Percentiles rank a stretch among this genome's conserved stretches.
phyloP scores from a whole-genome alignment of 2,113 vertebrate genomes.

The Platichthys stellatus region DNA sequence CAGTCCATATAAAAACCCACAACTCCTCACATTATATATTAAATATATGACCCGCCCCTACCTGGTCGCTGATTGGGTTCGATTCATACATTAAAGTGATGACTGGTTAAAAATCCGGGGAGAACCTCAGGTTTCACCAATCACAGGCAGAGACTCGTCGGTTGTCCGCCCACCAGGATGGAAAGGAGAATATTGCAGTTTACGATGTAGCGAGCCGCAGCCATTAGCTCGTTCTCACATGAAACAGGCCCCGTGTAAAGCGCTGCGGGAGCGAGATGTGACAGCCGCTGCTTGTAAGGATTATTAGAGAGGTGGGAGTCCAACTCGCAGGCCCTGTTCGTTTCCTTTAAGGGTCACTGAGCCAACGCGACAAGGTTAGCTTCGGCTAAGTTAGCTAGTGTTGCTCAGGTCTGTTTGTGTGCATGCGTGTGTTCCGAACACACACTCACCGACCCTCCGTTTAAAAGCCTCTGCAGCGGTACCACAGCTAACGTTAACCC shows the following conservation, averaged over 20 bases:
- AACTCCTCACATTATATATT: too few relatives aligned
- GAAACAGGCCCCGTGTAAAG: not conserved
- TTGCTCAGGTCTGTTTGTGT: not conserved
- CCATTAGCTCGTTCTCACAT: not conserved
- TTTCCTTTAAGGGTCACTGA: not conserved
- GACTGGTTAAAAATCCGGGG: not conserved
- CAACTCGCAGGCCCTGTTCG: not conserved
- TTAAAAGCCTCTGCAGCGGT: not conserved
- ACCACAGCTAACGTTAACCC: not conserved
- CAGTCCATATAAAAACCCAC: too few relatives aligned
- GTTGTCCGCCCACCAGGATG: not conserved
- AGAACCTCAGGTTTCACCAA: not conserved
- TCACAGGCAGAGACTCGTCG: not conserved
- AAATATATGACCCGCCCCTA: not conserved
- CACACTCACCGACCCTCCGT: not conserved
- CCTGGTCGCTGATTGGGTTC: not conserved
- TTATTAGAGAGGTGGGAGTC: conserved; percentile 35
- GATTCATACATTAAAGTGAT: not conserved
- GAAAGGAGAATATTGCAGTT: not conserved
- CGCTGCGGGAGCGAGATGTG: not conserved
- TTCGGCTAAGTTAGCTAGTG: conserved; percentile 10
- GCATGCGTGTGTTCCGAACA: not conserved
- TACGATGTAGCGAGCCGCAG: not conserved
- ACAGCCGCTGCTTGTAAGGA: not conserved
- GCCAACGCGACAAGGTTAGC: conserved; percentile 40